These are phyloP conservation scores for Brachycybe producta DNA, from an alignment of 2,888 invertebrate genomes.

Conservation along the genomic window DNA sequence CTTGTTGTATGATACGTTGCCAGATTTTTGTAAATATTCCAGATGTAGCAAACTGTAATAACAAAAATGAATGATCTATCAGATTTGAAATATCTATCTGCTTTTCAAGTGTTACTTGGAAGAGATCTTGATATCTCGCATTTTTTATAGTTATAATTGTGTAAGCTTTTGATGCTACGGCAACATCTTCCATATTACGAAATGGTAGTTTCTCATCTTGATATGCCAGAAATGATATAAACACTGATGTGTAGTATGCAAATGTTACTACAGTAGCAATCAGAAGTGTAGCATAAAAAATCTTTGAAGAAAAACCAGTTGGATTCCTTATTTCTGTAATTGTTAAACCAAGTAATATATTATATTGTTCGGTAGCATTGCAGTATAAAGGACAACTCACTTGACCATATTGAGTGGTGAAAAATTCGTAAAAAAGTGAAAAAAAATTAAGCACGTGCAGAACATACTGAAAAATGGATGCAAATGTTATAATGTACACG, in stretches of 20 bases:
- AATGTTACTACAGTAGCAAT: slow-evolving; percentile 7
- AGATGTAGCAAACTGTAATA: slow-evolving; percentile 5
- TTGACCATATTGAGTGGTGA: too few relatives aligned
- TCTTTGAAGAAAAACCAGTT: slow-evolving; percentile 11
- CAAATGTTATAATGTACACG: too few relatives aligned
- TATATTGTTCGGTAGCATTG: too few relatives aligned
- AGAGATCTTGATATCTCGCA: slow-evolving; percentile 13
- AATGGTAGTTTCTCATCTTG: slow-evolving; percentile 16
- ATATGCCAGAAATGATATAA: slow-evolving; percentile 13
- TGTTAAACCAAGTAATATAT: neutral
- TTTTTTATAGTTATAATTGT: slow-evolving; percentile 4
- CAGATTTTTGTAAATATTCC: slow-evolving; percentile 9
- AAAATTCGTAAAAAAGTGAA: too few relatives aligned
- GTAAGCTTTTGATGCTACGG: slow-evolving; percentile 7
- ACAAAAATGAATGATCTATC: neutral
- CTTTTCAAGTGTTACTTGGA: slow-evolving; percentile 4
- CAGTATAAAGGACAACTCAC: too few relatives aligned
- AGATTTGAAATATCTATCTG: neutral
- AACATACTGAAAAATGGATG: too few relatives aligned
- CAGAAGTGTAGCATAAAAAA: slow-evolving; percentile 11
- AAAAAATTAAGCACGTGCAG: too few relatives aligned
- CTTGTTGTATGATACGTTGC: slow-evolving; percentile 10
- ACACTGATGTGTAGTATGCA: slow-evolving; percentile 11
- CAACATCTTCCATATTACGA: slow-evolving; percentile 13
- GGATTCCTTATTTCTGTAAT: slow-evolving; percentile 1